Conservation (phyloP, 1,140 invertebrate species). For the Cydia amplana region DNA sequence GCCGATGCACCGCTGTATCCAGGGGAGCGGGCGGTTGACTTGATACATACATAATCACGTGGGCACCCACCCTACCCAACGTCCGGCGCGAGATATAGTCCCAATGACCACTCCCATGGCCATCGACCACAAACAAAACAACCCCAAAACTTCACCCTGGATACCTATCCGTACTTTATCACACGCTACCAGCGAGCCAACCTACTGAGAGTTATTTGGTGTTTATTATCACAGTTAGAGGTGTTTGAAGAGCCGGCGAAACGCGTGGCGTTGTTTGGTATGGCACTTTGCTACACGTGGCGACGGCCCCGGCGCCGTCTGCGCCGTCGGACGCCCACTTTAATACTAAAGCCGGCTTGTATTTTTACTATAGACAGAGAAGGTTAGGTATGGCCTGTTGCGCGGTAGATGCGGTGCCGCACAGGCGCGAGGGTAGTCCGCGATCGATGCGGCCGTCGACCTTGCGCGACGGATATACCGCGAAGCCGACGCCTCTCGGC, state of each 20-base stretch:
- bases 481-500: constrained; percentile 44
- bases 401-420: constrained; percentile 57
- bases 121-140: constrained; percentile 44
- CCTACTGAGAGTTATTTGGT: constrained; percentile 54
- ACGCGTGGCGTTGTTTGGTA: constrained; percentile 51
- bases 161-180: constrained; percentile 7
- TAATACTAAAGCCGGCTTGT: constrained; percentile 57
- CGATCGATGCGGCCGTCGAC: constrained; percentile 71
- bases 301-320: constrained; percentile 60
- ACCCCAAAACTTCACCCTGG: constrained; percentile 34
- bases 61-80: constrained; percentile 41
- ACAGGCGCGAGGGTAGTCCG: constrained; percentile 61
- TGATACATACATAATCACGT: constrained; percentile 57
- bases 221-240: constrained; percentile 68
- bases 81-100: constrained; percentile 43
- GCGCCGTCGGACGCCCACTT: constrained; percentile 66
- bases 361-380: constrained; percentile 61
- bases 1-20: constrained; percentile 9
- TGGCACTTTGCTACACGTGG: constrained; percentile 43
- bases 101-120: constrained; percentile 59
- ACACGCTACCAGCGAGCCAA: not conserved
- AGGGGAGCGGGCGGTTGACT: constrained; percentile 8
- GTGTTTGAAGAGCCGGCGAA: constrained; percentile 46
- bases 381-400: constrained; percentile 62
- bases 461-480: constrained; percentile 57